Percentiles rank a stretch among this genome's conserved stretches.
These are phyloP conservation scores for Dynastes hyllus DNA, from an alignment of 2,888 invertebrate species.

Conservation along the genomic window DNA sequence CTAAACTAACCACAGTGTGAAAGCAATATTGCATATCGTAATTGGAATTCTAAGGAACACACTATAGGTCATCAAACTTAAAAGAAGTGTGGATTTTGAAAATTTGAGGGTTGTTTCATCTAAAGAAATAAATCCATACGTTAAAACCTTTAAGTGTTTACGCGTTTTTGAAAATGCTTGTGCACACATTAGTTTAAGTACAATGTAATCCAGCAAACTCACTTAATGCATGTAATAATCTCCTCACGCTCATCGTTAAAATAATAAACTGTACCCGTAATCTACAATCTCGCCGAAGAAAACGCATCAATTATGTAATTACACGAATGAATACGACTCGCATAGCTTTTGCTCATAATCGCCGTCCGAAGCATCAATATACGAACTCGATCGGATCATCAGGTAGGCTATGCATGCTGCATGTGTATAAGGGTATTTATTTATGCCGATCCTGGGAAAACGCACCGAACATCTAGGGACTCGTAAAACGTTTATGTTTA, in stretches of 20 bases:
- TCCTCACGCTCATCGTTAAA: conserved; percentile 10
- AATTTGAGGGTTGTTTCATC: too few species aligned
- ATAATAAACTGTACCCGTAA: conserved; percentile 22
- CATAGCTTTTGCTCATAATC: conserved; percentile 17
- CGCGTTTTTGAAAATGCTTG: too few species aligned
- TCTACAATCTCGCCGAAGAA: conserved; percentile 27
- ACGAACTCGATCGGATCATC: conserved; percentile 15
- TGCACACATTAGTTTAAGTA: conserved; percentile 6
- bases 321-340: conserved; percentile 3
- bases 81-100: too few species aligned
- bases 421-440: conserved; percentile 58
- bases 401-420: background rate
- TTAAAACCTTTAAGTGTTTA: too few species aligned
- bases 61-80: too few species aligned
- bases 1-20: too few species aligned
- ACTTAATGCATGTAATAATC: conserved; percentile 16
- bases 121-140: too few species aligned
- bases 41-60: too few species aligned
- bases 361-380: conserved; percentile 7
- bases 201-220: conserved; percentile 16
- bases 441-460: conserved; percentile 62
- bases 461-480: conserved; percentile 54
- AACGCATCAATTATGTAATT: conserved; percentile 41
- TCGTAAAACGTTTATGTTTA: conserved; percentile 69
- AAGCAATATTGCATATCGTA: too few species aligned